Conservation (phyloP, 2,797 vertebrate species). For the Glyptemys insculpta region DNA sequence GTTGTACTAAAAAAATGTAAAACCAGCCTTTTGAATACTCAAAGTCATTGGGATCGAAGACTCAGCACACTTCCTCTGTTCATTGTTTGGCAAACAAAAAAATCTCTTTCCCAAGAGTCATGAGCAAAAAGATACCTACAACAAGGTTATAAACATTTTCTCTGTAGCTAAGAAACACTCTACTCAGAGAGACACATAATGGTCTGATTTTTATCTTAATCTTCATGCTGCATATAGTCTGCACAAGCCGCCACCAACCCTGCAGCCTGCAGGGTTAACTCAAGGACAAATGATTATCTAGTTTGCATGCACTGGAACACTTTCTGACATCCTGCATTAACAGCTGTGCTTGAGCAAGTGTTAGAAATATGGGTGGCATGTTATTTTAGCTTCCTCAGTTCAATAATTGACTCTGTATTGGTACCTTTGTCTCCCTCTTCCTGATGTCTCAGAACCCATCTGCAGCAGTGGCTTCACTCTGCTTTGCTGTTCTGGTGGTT, state of each 20-base stretch:
- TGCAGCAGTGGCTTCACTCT: no score
- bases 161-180: neutral
- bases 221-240: neutral
- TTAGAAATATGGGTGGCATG: neutral
- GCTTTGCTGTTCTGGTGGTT: no score
- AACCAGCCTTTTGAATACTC: no score
- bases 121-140: neutral
- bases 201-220: neutral
- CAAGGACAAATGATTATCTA: neutral
- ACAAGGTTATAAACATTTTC: neutral
- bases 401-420: no score
- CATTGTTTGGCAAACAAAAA: neutral
- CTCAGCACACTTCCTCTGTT: neutral
- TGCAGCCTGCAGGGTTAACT: neutral
- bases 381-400: no score
- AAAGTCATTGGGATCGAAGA: neutral
- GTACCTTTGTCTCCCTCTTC: no score
- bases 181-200: neutral
- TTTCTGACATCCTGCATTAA: neutral
- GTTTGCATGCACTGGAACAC: neutral
- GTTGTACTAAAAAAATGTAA: no score
- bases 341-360: neutral
- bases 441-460: no score
- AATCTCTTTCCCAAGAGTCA: neutral
- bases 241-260: neutral